Percentiles rank a stretch among this genome's conserved stretches.
Conservation (phyloP, 2,797 vertebrate species). For the Crypturellus tataupa region DNA sequence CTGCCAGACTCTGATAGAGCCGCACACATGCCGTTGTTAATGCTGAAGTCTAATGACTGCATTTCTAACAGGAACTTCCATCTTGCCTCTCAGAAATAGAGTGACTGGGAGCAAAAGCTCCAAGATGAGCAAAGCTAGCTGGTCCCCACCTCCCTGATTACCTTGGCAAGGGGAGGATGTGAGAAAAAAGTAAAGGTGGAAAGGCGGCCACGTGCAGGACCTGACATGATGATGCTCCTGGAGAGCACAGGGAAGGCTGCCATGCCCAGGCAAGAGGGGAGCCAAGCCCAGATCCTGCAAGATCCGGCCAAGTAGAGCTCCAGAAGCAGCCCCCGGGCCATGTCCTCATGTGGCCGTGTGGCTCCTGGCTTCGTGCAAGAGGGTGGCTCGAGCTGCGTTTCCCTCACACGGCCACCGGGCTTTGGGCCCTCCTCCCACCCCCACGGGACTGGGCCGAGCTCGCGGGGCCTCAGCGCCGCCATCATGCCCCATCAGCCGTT, state of each 20-base stretch:
- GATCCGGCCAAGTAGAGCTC: neutral
- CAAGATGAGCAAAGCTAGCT: fast-evolving
- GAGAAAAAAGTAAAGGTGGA: neutral
- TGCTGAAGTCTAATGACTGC: neutral
- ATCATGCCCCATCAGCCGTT: neutral
- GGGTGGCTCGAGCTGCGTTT: too few species aligned
- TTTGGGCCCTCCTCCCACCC: too few species aligned
- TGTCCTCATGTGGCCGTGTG: too few species aligned
- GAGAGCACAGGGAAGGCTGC: fast-evolving
- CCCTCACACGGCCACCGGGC: too few species aligned
- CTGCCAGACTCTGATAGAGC: neutral
- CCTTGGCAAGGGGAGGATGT: neutral
- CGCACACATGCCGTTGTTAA: fast-evolving
- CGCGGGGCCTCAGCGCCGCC: too few species aligned
- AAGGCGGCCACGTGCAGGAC: neutral
- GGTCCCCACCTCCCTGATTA: neutral
- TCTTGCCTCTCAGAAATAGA: neutral
- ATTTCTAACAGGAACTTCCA: neutral
- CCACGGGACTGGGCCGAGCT: too few species aligned
- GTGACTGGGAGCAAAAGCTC: neutral
- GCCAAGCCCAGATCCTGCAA: neutral
- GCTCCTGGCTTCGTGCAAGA: too few species aligned
- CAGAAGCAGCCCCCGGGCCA: too few species aligned
- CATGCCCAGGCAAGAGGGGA: too few species aligned
- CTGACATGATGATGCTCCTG: fast-evolving